Conservation (phyloP, 2,113 vertebrate species). For the Beaufortia kweichowensis region DNA sequence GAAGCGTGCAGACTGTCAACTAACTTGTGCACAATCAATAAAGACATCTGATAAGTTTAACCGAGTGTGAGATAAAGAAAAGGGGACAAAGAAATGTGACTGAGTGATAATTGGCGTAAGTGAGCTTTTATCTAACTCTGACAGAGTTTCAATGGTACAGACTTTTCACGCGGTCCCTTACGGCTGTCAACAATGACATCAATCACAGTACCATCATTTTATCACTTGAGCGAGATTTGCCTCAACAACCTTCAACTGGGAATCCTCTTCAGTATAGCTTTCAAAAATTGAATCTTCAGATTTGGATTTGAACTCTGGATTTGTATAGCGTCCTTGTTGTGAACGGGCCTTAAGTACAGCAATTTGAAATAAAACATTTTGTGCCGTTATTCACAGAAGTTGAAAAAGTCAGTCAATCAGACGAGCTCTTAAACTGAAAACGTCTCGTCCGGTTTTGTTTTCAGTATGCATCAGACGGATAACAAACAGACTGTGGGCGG, state of each 20-base stretch:
- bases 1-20: slow-evolving; percentile 7
- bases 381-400: not conserved
- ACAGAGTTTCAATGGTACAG: not conserved
- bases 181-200: not conserved
- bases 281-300: not conserved
- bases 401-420: not conserved
- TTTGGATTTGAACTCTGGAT: no score
- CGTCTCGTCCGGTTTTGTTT: no score
- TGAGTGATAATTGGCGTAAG: slow-evolving; percentile 20
- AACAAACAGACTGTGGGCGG: no score
- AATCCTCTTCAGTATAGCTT: not conserved
- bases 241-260: slow-evolving; percentile 2
- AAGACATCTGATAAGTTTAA: not conserved
- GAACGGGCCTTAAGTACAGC: no score
- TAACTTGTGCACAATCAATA: slow-evolving; percentile 8
- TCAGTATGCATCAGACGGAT: no score
- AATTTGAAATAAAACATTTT: no score
- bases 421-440: no score
- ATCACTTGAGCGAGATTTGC: not conserved
- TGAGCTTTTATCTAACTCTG: not conserved
- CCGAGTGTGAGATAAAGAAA: slow-evolving; percentile 10
- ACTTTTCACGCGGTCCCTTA: not conserved
- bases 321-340: no score
- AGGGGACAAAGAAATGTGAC: not conserved
- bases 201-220: not conserved